A percentile compares a stretch with the other conserved stretches of the same genome.
These are phyloP conservation scores for Aix galericulata DNA, from an alignment of 2,113 vertebrate genomes.

Conservation along the genomic window DNA sequence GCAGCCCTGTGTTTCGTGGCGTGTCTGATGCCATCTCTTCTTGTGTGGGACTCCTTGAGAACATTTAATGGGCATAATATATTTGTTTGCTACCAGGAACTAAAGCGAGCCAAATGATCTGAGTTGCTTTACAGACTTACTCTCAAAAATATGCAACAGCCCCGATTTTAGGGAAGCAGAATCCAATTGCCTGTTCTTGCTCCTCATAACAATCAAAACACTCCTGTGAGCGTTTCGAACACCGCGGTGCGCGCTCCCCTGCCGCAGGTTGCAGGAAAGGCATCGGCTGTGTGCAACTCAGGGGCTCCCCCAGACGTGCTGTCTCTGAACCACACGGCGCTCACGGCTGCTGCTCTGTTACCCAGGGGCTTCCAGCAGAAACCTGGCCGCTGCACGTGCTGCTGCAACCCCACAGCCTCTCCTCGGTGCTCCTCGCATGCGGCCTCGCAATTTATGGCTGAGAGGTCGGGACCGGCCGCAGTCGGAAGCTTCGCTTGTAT, in stretches of 20 bases:
- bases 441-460: background rate
- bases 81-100: background rate
- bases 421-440: background rate
- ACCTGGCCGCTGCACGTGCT: background rate
- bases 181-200: background rate
- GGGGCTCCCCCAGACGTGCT: background rate
- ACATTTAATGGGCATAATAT: rapidly evolving
- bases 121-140: background rate
- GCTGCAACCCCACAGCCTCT: background rate
- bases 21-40: background rate
- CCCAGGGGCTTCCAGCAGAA: background rate
- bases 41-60: background rate
- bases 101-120: rapidly evolving
- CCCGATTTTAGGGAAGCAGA: background rate
- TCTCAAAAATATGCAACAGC: background rate
- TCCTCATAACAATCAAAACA: background rate
- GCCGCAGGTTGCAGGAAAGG: background rate
- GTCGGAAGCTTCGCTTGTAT: background rate
- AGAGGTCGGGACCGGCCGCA: background rate
- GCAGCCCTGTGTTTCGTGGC: background rate
- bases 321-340: background rate
- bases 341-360: background rate
- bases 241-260: rapidly evolving
- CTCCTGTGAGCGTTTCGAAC: rapidly evolving
- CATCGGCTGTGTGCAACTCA: background rate